These are phyloP conservation scores for Zonitis immaculata DNA, from an alignment of 2,888 invertebrate genomes.

Conservation along the genomic window DNA sequence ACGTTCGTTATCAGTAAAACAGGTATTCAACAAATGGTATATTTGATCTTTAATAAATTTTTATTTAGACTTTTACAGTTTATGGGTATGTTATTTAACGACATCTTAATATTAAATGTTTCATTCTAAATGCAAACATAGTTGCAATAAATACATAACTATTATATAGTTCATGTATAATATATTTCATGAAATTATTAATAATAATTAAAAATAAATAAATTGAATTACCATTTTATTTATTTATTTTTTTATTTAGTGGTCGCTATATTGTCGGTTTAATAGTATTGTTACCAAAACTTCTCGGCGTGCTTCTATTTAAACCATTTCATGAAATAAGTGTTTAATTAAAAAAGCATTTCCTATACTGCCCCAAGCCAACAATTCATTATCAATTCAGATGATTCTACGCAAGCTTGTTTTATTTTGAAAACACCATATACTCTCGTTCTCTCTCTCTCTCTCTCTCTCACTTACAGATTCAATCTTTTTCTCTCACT, in stretches of 20 bases:
- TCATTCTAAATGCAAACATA: background rate
- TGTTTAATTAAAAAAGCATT: background rate
- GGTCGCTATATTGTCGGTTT: background rate
- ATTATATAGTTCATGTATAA: background rate
- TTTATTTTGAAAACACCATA: background rate
- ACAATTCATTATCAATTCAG: background rate
- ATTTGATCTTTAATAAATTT: background rate
- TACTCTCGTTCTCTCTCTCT: background rate
- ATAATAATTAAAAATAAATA: background rate
- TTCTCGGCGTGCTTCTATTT: background rate
- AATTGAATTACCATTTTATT: too few species aligned
- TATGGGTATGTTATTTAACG: background rate
- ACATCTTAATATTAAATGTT: background rate
- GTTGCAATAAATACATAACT: background rate
- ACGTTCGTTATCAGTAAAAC: background rate
- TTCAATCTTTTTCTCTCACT: too few species aligned
- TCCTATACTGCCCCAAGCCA: background rate
- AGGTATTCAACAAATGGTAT: background rate
- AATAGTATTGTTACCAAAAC: background rate
- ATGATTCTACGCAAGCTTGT: background rate
- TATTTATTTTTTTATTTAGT: too few species aligned
- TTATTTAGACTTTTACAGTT: background rate
- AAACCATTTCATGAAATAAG: background rate
- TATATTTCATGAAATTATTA: background rate
- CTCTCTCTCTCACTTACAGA: too few species aligned